Base-by-base conservation (phyloP, 2,797 vertebrate genomes). In the Pygocentrus nattereri region DNA sequence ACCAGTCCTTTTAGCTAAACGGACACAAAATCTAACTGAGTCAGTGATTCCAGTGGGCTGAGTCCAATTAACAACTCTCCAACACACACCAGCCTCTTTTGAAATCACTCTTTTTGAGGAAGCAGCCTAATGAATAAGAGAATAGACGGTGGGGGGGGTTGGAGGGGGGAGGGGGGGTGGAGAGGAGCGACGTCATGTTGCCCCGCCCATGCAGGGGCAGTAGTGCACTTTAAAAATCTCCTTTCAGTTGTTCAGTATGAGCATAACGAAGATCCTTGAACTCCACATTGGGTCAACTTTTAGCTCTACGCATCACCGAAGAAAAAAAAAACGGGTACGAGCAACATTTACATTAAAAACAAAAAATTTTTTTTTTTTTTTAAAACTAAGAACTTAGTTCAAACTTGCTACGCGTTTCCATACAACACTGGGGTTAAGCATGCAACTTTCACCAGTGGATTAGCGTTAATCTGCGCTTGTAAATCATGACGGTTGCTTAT, bases 131-230 rank as follows among this genome's bases (percentile, higher is more conserved):
- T 25, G 67, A 25, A 27, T 11, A 44, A 23, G 15, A 74, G 31
- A 82, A 69, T 23, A 56, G 68, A 47, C 18, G 70, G 68, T 4
- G 1, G 10, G 41, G 41, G 6, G 34, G 6, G n/a, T n/a, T n/a
- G n/a, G n/a, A n/a, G n/a, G n/a, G n/a, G n/a, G n/a, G n/a, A n/a
- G 34, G 21, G 58, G 56, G 21, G 71, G 30, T n/a, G 30, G 58
- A 25, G 69, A 50, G 59, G 16, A 54, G 23, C 12, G 19, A 77
- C 74, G 61, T 56, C 44, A 44, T 41, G 25, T 52, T 15, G 80
- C 74, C 70, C 86, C 54, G 84, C 86, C 84, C 84, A 85, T 75
- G n/a, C 56, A 44, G 65, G 58, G 69, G 49, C 56, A 10, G 4
- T 21, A 38, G 70, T 38, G 68, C 72, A 18, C 79, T 84, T 84